A percentile compares a stretch with the other conserved stretches of the same genome.
Evolutionary conservation across 2,888 invertebrate species (phyloP).

Genomic region (Pimpla rufipes): DNA sequence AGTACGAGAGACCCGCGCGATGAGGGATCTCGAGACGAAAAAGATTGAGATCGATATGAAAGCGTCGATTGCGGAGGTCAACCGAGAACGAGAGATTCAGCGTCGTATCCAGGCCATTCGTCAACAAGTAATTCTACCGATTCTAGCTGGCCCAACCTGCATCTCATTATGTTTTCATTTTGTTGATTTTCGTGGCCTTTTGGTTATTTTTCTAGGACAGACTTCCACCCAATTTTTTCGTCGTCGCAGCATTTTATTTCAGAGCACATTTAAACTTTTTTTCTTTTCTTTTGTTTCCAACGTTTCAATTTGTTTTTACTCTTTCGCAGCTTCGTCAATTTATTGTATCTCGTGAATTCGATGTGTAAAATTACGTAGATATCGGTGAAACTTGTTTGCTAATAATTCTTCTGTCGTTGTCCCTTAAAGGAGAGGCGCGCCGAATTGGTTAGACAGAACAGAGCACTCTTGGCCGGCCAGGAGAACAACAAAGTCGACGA

Average conservation of each 20-base stretch:
- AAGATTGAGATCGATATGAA: constrained; percentile 88
- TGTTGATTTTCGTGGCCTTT: not conserved
- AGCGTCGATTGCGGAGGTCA: constrained; percentile 92
- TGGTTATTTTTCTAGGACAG: not conserved
- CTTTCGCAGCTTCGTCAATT: constrained; percentile 48
- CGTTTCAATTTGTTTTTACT: constrained; percentile 27
- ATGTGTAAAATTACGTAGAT: constrained; percentile 7
- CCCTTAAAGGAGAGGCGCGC: constrained; percentile 94
- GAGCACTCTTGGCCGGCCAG: constrained; percentile 89
- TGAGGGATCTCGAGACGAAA: constrained; percentile 89
- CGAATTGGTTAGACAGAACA: constrained; percentile 96
- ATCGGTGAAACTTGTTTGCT: not conserved
- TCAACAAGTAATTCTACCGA: constrained; percentile 90
- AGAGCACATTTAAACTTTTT: constrained; percentile 34
- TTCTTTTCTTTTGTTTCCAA: not conserved
- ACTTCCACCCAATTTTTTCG: not conserved
- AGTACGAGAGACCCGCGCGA: constrained; percentile 89
- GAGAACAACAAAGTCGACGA: constrained; percentile 82
- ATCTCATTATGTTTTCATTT: constrained; percentile 50
- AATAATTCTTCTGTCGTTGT: constrained; percentile 40
- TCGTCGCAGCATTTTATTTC: constrained; percentile 15
- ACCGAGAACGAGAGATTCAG: constrained; percentile 94
- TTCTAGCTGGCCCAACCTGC: constrained; percentile 9
- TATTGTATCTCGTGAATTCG: constrained; percentile 44
- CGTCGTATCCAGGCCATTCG: constrained; percentile 94